A percentile compares a stretch with the other conserved stretches of the same genome.
Conservation (phyloP, 2,797 vertebrate species). For the Alca torda region DNA sequence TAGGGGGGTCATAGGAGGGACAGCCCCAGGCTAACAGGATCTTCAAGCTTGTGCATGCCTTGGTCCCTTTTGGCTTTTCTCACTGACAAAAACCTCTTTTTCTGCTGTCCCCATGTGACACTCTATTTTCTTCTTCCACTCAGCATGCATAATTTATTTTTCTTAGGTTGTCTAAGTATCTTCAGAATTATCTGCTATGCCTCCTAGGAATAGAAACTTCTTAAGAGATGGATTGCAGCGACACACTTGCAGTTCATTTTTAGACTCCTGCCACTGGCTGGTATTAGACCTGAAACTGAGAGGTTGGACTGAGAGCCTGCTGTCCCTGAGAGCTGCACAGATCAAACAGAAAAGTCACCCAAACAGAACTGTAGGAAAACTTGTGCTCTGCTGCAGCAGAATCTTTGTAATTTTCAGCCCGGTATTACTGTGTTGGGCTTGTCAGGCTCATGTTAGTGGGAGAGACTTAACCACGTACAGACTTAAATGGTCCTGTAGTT, state of each 20-base stretch:
- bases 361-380: background rate
- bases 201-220: background rate
- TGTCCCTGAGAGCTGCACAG: background rate
- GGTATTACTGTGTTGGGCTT: fast-evolving
- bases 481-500: background rate
- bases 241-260: background rate
- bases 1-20: fast-evolving
- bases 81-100: background rate
- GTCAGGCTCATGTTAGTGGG: background rate
- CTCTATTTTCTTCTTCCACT: background rate
- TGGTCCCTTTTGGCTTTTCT: background rate
- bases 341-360: background rate
- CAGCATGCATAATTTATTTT: background rate
- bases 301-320: background rate
- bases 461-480: background rate
- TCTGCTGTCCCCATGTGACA: background rate
- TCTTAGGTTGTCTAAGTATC: background rate
- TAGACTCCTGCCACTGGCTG: background rate
- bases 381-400: background rate
- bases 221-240: background rate
- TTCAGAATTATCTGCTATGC: background rate
- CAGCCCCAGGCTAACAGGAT: background rate
- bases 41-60: background rate
- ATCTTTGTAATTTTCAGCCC: background rate
- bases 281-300: background rate